Evolutionary conservation across 2,113 vertebrate species (phyloP), one percentile per base, ranked within the genome.

Genomic region (Chinchilla lanigera): DNA sequence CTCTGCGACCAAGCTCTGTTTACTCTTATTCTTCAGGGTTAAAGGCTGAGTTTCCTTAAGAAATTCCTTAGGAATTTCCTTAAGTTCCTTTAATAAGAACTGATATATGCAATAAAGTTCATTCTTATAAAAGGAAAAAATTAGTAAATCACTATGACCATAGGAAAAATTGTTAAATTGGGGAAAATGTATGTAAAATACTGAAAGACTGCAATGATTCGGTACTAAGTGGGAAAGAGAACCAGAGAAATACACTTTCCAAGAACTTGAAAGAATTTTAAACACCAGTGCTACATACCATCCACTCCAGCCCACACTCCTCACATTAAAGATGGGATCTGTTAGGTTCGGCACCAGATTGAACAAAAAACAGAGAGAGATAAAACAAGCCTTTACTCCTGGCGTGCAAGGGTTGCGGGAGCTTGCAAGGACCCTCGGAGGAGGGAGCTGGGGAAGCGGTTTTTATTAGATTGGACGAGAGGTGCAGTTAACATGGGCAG

Each of bases 21-120:
- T 82, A 30, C 50, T 84, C 78, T 94, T 78, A 54, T 69, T 89
- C 80, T 89, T 95, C 78, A 92, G 56, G 47, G 50, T 95, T 92
- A 71, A 58, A 86, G 12, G 63, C 78, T 50, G 33, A 88, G 69
- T 85, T 73, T 92, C 41, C 33, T 88, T 71, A 85, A 56, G 19
- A 17, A 88, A n/a, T n/a, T 69, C 35, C 67, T 69, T 69, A 92
- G 77, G 26, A 24, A 89, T 20, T 71, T 71, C 69, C 19, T 71
- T 71, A 38, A 38, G 9, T 71, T 71, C 19, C 69, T 71, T 71
- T 50, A 78, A 67, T 1, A 87, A 47, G 24, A 75, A 7, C 26
- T 54, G 54, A 88, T 80, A 61, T 54, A 73, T 44, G 14, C 81
- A 94, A 58, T 91, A 94, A 81, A 81, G 44, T 20, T 58, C 94